Evolutionary conservation across 2,888 invertebrate species (phyloP), one percentile per base, ranked within the genome.

Genomic region (Xanthostigma xanthostigma): DNA sequence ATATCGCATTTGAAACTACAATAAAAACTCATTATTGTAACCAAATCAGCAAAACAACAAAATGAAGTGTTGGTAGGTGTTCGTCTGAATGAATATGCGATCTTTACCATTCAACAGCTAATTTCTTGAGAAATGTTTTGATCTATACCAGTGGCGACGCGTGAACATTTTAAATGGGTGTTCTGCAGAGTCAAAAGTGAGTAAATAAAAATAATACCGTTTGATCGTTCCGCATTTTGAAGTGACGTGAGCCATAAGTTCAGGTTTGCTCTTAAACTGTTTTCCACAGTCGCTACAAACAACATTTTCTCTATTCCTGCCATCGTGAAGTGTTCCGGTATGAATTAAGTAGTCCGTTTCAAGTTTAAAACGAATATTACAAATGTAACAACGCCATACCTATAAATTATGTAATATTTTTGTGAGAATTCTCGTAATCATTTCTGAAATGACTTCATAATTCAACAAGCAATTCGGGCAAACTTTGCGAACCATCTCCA

Each of bases 181-280:
- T n/a, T n/a, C n/a, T n/a, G n/a, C n/a, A n/a, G n/a, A n/a, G n/a
- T n/a, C n/a, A n/a, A n/a, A n/a, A n/a, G n/a, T n/a, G n/a, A n/a
- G n/a, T 27, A 27, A 3, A 27, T 27, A 27, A 27, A 27, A 27
- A 27, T 39, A 8, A 10, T 42, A 66, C 9, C 60, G 59, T 52
- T 66, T 68, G 17, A 64, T 58, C 5, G 65, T 64, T n/a, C 68
- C 69, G 57, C 71, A 71, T 56, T 68, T 63, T 3, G 70, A 69
- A 44, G 56, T 56, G 27, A 57, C 59, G 49, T 64, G 62, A 33
- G 57, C 61, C 8, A 62, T 62, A 34, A 66, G 60, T 33, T 67
- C 65, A 46, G 62, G 62, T 51, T 64, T 60, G 1, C 66, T 65
- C 50, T 64, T 66, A 53, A 68, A 70, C 46, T 66, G 65, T 50